phyloP scores from a whole-genome alignment of 2,888 invertebrate genomes.

The Dasypogon diadema region DNA sequence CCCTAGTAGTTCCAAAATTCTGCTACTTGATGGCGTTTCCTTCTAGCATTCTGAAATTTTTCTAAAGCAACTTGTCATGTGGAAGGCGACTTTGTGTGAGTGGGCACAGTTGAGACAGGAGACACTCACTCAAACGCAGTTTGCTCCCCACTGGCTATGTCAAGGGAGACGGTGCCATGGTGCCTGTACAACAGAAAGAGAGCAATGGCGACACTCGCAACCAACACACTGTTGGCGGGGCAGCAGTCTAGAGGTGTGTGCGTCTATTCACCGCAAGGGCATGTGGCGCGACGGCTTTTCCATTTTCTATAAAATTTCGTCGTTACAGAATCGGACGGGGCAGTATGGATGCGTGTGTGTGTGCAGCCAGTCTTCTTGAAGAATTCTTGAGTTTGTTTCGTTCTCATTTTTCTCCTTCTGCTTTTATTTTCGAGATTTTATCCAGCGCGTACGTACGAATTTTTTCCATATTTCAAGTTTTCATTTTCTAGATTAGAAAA shows the following conservation, averaged over 20 bases:
- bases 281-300: not conserved
- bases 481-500: conserved; percentile 42
- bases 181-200: not conserved
- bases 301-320: not conserved
- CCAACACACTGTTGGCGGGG: not conserved
- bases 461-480: conserved; percentile 32
- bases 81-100: conserved; percentile 27
- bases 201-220: not conserved
- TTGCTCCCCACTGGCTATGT: not conserved
- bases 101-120: conserved; percentile 39
- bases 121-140: not conserved
- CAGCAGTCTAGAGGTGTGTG: not conserved
- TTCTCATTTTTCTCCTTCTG: conserved; percentile 31
- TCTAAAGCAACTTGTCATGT: conserved; percentile 58
- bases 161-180: no score
- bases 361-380: conserved; percentile 6
- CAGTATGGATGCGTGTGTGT: not conserved
- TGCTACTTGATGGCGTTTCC: conserved; percentile 58
- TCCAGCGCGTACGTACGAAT: conserved; percentile 15
- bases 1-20: conserved; percentile 48
- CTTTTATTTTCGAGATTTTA: conserved; percentile 3
- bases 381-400: conserved; percentile 29
- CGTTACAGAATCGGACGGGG: not conserved
- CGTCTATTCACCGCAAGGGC: not conserved
- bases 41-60: conserved; percentile 56